Percentiles rank a stretch among this genome's conserved stretches.
Evolutionary conservation across 2,113 vertebrate genomes (phyloP).

Genomic region (Quiscalus mexicanus): DNA sequence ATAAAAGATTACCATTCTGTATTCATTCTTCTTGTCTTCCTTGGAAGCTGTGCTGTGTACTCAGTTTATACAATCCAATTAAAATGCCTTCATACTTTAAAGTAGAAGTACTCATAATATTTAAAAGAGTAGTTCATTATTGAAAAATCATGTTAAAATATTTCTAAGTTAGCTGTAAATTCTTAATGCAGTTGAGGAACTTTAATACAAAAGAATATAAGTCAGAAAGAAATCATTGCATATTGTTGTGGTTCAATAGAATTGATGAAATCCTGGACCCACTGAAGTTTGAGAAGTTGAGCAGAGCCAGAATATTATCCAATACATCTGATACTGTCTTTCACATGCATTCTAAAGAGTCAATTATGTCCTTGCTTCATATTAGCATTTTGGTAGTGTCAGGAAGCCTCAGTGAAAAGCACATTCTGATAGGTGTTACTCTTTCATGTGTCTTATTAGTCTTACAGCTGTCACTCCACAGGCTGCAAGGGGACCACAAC

Average conservation of each 20-base stretch:
- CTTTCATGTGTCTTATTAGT: background rate
- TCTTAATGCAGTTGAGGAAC: background rate
- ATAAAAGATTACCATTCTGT: background rate
- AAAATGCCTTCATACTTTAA: conserved; percentile 1
- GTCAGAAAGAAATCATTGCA: background rate
- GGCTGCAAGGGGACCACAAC: background rate
- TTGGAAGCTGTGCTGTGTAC: background rate
- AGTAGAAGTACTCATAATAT: background rate
- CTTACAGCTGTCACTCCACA: background rate
- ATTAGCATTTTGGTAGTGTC: background rate
- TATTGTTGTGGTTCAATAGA: background rate
- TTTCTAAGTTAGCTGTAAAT: background rate
- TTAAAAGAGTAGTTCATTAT: background rate
- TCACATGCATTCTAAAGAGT: background rate
- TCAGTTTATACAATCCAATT: background rate
- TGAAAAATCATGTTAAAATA: background rate
- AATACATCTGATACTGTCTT: background rate
- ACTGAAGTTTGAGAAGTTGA: background rate
- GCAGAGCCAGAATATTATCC: background rate
- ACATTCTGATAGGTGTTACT: background rate
- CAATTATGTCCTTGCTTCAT: background rate
- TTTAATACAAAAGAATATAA: background rate
- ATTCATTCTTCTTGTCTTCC: background rate
- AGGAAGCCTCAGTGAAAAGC: background rate
- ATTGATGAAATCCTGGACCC: background rate